Percentiles rank a stretch among this genome's conserved stretches.
Evolutionary conservation across 2,113 vertebrate species (phyloP).

Genomic region (Micromys minutus): DNA sequence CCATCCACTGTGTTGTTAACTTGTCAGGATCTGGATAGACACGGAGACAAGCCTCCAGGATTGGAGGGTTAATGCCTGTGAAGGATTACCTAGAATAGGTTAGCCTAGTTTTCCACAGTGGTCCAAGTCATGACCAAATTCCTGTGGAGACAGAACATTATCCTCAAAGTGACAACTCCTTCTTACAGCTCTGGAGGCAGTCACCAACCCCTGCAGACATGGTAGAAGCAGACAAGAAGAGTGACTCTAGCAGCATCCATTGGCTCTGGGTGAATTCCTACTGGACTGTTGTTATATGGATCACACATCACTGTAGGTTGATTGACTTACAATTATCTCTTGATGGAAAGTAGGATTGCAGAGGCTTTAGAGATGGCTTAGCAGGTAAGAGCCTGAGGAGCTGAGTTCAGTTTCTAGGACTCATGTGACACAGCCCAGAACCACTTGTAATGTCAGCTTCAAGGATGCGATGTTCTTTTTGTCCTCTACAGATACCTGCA

Average conservation of each 20-base stretch:
- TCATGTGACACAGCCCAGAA: not conserved
- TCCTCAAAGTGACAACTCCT: not conserved
- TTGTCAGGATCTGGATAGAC: not conserved
- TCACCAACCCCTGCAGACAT: not conserved
- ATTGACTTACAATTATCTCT: not conserved
- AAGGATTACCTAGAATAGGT: not conserved
- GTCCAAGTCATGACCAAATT: not conserved
- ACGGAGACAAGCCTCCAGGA: not conserved
- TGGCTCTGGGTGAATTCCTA: not conserved
- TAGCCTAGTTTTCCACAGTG: not conserved
- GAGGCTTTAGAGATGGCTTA: not conserved
- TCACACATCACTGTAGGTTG: not conserved
- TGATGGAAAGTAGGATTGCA: slow-evolving; percentile 4
- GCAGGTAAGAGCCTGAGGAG: not conserved
- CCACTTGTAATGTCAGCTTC: not conserved
- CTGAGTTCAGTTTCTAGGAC: not conserved
- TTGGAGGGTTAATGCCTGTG: too few species aligned
- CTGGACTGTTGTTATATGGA: not conserved
- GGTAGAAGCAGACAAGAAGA: not conserved
- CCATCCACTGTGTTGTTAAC: not conserved
- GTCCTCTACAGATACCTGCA: not conserved
- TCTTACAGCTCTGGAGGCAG: not conserved
- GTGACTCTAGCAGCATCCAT: not conserved
- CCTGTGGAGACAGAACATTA: not conserved
- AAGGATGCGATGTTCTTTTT: not conserved